Evolutionary conservation across 2,797 vertebrate species (phyloP).

Genomic region (Gobionotothen gibberifrons): DNA sequence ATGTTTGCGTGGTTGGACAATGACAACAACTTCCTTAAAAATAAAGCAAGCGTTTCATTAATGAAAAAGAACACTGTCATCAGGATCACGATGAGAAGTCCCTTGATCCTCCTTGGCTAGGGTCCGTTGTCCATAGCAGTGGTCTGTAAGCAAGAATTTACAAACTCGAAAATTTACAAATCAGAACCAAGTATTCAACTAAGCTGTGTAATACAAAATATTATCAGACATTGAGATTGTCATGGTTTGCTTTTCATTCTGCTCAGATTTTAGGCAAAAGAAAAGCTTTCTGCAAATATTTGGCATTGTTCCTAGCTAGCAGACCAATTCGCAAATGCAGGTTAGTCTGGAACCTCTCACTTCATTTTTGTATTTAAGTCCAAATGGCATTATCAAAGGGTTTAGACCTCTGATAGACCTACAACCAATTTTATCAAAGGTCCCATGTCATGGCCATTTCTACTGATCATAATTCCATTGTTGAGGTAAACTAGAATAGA

Average conservation of each 20-base stretch:
- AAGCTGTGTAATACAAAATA: background rate
- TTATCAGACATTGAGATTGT: background rate
- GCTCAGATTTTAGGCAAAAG: slow-evolving; percentile 1
- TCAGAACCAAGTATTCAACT: no score
- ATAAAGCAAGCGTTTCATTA: background rate
- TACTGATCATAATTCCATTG: no score
- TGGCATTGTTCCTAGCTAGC: slow-evolving; percentile 3
- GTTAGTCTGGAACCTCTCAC: background rate
- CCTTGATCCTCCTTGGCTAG: no score
- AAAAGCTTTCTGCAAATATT: slow-evolving; percentile 25
- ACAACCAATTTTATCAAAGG: background rate
- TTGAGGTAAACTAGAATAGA: no score
- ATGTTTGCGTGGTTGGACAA: background rate
- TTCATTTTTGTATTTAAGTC: background rate
- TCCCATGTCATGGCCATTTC: no score
- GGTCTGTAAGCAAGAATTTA: no score
- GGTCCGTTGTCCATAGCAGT: no score
- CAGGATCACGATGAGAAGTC: no score
- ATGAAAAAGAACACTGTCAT: no score
- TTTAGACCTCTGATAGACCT: background rate
- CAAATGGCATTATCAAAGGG: background rate
- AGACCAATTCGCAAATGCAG: background rate
- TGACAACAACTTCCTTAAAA: slow-evolving; percentile 2
- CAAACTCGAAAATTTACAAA: no score
- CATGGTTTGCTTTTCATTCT: background rate